Evolutionary conservation across 2,797 vertebrate genomes (phyloP).

Genomic region (Setipinna tenuifilis): DNA sequence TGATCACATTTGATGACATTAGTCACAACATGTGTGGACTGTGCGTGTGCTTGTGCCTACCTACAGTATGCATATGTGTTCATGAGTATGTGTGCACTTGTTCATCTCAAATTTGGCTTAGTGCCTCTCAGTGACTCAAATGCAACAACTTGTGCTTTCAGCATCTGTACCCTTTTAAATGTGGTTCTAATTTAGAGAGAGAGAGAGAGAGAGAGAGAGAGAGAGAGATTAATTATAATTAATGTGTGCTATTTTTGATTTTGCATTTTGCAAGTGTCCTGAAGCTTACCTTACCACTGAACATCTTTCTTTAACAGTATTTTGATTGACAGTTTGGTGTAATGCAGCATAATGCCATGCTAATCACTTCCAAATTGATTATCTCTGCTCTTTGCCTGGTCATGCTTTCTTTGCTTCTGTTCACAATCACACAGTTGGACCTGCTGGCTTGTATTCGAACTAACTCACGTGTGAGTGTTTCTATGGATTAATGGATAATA

Average conservation of each 20-base stretch:
- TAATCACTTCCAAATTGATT: not conserved
- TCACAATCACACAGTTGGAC: not conserved
- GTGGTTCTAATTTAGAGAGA: not conserved
- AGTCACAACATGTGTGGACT: constrained; percentile 7
- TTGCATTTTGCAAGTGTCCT: not conserved
- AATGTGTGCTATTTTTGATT: not conserved
- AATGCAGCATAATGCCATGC: not conserved
- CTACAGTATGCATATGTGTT: not conserved
- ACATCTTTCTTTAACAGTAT: not conserved
- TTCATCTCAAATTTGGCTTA: not conserved
- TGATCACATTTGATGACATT: not conserved
- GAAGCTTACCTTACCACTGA: not conserved
- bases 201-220: not conserved
- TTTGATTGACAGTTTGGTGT: not conserved
- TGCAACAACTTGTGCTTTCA: not conserved
- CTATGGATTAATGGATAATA: not conserved
- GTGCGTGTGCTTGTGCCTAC: not conserved
- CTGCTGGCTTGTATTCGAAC: not conserved
- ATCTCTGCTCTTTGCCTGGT: not conserved
- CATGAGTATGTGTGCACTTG: not conserved
- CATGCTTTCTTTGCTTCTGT: not conserved
- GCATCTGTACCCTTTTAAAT: not conserved
- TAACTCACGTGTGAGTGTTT: not conserved
- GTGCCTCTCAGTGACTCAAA: not conserved
- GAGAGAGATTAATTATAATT: no score